A percentile compares a stretch with the other conserved stretches of the same genome.
These are phyloP conservation scores for Gymnothorax javanicus DNA, from an alignment of 2,797 vertebrate genomes.

Conservation along the genomic window DNA sequence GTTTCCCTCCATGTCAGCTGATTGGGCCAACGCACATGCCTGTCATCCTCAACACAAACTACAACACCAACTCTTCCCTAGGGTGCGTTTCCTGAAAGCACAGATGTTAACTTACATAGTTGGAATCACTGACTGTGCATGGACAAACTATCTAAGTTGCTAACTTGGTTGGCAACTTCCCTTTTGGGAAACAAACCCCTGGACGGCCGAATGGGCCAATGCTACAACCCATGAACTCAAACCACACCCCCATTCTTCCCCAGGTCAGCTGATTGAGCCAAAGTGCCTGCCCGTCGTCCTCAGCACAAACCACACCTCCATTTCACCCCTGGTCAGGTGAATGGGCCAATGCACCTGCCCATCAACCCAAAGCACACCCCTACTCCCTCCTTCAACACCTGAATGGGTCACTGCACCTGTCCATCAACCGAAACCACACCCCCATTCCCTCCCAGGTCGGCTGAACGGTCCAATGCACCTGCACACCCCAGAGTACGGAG, in stretches of 20 bases:
- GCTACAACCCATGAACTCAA: neutral
- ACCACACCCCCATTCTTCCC: neutral
- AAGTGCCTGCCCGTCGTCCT: neutral
- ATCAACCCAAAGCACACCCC: neutral
- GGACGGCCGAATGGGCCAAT: neutral
- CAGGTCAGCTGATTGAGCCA: neutral
- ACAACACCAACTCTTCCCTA: no score
- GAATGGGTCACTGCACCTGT: neutral
- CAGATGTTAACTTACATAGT: no score
- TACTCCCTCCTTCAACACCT: neutral
- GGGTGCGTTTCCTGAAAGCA: no score
- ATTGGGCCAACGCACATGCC: no score
- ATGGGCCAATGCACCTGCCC: neutral
- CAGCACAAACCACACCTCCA: neutral
- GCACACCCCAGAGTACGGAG: neutral
- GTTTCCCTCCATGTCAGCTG: neutral
- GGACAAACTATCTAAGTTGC: no score
- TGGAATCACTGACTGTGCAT: no score
- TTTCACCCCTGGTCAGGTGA: neutral
- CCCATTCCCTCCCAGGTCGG: neutral
- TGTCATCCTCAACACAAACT: no score
- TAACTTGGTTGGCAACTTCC: no score
- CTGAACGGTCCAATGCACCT: neutral
- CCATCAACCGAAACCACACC: neutral
- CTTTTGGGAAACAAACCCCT: no score